Percentiles rank a stretch among this genome's conserved stretches.
phyloP scores from a whole-genome alignment of 2,888 invertebrate species.

The Beris chalybata region DNA sequence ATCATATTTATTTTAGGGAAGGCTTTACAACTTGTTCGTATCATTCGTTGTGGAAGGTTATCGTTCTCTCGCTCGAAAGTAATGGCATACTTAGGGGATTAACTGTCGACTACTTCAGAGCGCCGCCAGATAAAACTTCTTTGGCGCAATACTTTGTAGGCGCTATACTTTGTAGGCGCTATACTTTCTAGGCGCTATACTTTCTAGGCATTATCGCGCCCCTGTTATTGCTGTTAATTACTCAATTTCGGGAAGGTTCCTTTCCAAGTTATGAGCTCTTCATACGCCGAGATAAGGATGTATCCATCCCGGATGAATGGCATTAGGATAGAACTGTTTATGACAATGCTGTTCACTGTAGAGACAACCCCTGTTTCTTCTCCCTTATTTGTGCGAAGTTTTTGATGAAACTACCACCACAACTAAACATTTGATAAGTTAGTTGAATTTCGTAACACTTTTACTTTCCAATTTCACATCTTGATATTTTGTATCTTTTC shows the following conservation, averaged over 20 bases:
- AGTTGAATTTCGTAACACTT: too few species aligned
- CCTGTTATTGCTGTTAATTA: conserved; percentile 14
- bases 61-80: conserved; percentile 11
- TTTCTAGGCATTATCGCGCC: background rate
- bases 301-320: too few species aligned
- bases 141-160: background rate
- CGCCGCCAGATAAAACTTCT: background rate
- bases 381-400: too few species aligned
- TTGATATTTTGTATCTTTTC: too few species aligned
- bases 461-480: too few species aligned
- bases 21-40: conserved; percentile 22
- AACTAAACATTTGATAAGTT: too few species aligned
- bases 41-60: conserved; percentile 10
- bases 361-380: too few species aligned
- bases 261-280: background rate
- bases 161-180: background rate
- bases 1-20: conserved; percentile 15
- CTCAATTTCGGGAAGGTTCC: conserved; percentile 3
- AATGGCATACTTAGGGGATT: conserved; percentile 15
- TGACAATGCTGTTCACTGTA: too few species aligned
- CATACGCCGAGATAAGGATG: too few species aligned
- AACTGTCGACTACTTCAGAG: conserved; percentile 4
- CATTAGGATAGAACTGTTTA: too few species aligned
- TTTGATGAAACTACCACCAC: too few species aligned
- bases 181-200: background rate